These are phyloP conservation scores for Ceratosolen solmsi DNA, from an alignment of 1,140 invertebrate genomes.

Conservation along the genomic window DNA sequence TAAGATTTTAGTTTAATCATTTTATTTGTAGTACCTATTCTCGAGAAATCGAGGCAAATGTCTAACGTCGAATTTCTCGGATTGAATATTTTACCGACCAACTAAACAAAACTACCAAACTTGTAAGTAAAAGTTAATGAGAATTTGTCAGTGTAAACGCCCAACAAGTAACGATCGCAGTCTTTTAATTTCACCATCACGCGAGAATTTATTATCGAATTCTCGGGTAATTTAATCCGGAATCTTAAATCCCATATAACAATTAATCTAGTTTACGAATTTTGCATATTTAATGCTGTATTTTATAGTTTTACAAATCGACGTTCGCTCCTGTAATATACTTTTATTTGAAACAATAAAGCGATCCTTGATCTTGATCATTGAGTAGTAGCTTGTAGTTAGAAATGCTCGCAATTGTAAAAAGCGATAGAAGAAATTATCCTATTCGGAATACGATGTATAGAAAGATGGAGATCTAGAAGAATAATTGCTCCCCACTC, in stretches of 20 bases:
- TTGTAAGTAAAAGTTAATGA: slow-evolving; percentile 25
- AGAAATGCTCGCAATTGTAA: not conserved
- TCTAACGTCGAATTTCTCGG: not conserved
- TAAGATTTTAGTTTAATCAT: no score
- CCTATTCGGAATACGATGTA: not conserved
- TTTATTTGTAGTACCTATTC: no score
- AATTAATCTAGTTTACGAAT: slow-evolving; percentile 28
- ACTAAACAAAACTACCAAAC: not conserved
- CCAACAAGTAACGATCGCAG: slow-evolving; percentile 17
- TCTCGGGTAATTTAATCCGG: slow-evolving; percentile 16
- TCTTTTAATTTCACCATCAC: slow-evolving; percentile 15
- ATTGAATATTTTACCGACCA: not conserved
- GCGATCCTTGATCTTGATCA: not conserved
- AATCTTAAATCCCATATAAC: slow-evolving; percentile 18
- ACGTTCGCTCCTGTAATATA: not conserved
- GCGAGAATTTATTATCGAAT: slow-evolving; percentile 14
- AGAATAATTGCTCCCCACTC: slow-evolving; percentile 32
- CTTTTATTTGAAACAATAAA: slow-evolving; percentile 16
- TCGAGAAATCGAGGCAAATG: no score
- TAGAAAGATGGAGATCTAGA: not conserved
- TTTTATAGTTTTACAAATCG: slow-evolving; percentile 12
- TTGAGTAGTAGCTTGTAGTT: not conserved
- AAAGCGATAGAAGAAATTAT: not conserved
- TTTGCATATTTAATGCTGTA: not conserved
- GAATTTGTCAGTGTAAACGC: slow-evolving; percentile 18